phyloP scores from a whole-genome alignment of 2,113 vertebrate species.

The Pontoporia blainvillei region DNA sequence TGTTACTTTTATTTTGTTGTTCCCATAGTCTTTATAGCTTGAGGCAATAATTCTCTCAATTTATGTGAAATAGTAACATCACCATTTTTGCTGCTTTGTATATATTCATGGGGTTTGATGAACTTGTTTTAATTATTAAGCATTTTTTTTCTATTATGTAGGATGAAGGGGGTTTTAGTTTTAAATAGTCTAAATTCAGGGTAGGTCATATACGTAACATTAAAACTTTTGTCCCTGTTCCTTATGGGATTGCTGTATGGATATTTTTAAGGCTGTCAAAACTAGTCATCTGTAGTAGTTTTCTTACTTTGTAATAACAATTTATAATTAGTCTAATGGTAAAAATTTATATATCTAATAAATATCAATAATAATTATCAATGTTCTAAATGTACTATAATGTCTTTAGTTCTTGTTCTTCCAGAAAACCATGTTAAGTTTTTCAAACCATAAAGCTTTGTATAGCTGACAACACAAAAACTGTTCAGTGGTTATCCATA shows the following conservation, averaged over 20 bases:
- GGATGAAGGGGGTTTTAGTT: constrained; percentile 41
- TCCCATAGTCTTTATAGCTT: constrained; percentile 49
- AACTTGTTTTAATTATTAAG: constrained; percentile 69
- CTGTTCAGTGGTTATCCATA: neutral
- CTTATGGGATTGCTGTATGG: neutral
- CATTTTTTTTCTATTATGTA: neutral
- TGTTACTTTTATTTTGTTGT: constrained; percentile 68
- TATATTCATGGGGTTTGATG: constrained; percentile 52
- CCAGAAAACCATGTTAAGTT: neutral
- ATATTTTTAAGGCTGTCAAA: neutral
- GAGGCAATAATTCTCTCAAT: constrained; percentile 51
- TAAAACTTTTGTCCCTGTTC: neutral
- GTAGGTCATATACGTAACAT: constrained; percentile 44
- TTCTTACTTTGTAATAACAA: neutral
- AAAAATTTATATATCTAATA: neutral
- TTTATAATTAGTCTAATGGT: neutral
- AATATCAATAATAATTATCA: neutral
- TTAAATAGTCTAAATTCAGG: constrained; percentile 40
- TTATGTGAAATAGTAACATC: constrained; percentile 41
- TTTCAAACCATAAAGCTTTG: neutral
- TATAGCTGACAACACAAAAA: neutral
- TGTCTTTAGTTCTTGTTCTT: neutral
- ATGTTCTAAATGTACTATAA: neutral
- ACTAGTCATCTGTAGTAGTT: neutral
- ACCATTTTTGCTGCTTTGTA: constrained; percentile 46